Base-by-base conservation (phyloP, 35 echinoderm and acorn worm genomes). In the Stichopus chloronotus region DNA sequence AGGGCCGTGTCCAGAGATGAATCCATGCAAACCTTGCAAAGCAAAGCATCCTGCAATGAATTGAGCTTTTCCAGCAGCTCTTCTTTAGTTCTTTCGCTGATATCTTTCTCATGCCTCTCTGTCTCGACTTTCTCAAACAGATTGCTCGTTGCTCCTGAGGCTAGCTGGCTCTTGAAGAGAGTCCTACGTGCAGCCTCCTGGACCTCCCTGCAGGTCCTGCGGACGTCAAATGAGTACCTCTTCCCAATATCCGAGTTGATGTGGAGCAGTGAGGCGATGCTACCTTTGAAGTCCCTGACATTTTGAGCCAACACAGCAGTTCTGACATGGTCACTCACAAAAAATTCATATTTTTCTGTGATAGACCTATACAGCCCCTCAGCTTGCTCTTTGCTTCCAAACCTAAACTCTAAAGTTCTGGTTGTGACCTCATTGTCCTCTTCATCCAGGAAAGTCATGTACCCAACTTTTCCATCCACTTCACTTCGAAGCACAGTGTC, bases 321-420 rank as follows among this genome's bases (percentile, higher is more conserved):
- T 20, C 93, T 91, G 7, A 99, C 97, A 25, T 96, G 96, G 7
- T 99, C 97, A 83, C 94, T 92, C 16, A 84, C 90, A 79, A 96
- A 99, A 59, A 99, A 99, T 68, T 94, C 95, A 52, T 95, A 89
- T 83, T 95, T 96, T 79, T 99, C 97, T 53, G 95, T 99, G 63
- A 99, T 95, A 2, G 95, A 92, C 16, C 97, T 88, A 72, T 99
- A 99, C 56, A 99, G 79, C 60, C 93, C 95, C 81, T 99, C 97
- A 7, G 97, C 92, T 14, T 90, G 80, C 92, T 99, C 95, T 92
- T 92, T 96, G 19, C 87, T 99, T 19, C 55, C 43, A 22, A 99
- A 86, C 58, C 94, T 96, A 23, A 99, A 92, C 53, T 83, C 87
- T 63, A 88, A 60, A 23, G 76, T 95, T 12, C 86, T 61, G 54